Evolutionary conservation across 2,797 vertebrate species (phyloP).

Genomic region (Sebastes steindachneri): DNA sequence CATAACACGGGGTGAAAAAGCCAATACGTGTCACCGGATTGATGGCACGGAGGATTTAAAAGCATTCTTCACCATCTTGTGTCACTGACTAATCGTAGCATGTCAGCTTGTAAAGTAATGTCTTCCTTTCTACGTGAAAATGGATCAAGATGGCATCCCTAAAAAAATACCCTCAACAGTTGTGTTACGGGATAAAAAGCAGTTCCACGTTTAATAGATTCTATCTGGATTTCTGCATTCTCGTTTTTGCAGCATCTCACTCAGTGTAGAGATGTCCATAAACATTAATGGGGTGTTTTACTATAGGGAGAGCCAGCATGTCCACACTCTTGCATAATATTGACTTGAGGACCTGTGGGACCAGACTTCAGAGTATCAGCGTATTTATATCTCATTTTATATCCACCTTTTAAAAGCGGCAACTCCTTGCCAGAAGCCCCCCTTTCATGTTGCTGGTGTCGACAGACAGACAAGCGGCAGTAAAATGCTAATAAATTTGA

Average conservation of each 20-base stretch:
- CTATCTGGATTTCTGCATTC: constrained; percentile 16
- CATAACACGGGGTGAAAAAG: constrained; percentile 28
- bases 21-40: constrained; percentile 24
- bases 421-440: constrained; percentile 53
- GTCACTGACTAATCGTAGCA: constrained; percentile 36
- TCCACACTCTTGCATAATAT: constrained; percentile 62
- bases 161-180: constrained; percentile 21
- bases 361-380: constrained; percentile 51
- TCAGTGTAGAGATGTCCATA: constrained; percentile 36
- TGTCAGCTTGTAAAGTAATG: constrained; percentile 10
- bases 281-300: constrained; percentile 54
- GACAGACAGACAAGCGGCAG: constrained; percentile 65
- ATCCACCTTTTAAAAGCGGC: constrained; percentile 59
- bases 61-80: constrained; percentile 40
- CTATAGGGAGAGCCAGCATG: constrained; percentile 25
- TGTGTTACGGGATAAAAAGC: neutral
- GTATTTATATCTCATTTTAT: constrained; percentile 70
- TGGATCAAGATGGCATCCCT: constrained; percentile 5
- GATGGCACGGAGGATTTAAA: constrained; percentile 34
- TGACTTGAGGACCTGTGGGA: constrained; percentile 61
- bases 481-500: constrained; percentile 79
- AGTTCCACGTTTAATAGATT: constrained; percentile 15
- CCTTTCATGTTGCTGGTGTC: constrained; percentile 71
- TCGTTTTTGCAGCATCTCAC: constrained; percentile 17
- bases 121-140: constrained; percentile 13